Base-by-base conservation (phyloP, 2,113 vertebrate species). In the Laticauda colubrina region DNA sequence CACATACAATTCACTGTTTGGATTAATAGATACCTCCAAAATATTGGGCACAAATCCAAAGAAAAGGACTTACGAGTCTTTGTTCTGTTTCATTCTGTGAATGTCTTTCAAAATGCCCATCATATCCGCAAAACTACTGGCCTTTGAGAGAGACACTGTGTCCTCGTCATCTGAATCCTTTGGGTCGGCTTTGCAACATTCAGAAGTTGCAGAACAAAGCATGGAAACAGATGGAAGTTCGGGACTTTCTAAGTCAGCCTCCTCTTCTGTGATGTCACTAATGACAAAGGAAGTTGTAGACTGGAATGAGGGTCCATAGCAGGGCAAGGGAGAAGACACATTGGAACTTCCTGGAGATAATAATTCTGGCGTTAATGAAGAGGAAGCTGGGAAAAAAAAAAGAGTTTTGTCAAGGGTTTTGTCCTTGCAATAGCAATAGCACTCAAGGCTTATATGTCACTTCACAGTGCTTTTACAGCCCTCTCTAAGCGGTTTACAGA, bases 71-170 rank as follows among this genome's bases (percentile, higher is more conserved):
- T 95, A 99, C 99, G 98, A 97, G 93, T 99, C 99, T 97, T 99
- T 99, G 97, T 98, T 99, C 98, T 99, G 98, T 96, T 99, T 99
- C 98, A 99, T 99, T 95, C 98, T 98, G 88, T 99, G 99, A 96
- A 99, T 99, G 96, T 99, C 99, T 95, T 99, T 99, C 89, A 99
- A 97, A 90, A 99, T 99, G 91, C 99, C 99, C 98, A 99, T 99
- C 96, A 99, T 99, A 91, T 99, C 99, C 1, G 99, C 99, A 94
- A 99, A 99, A 94, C 99, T 99, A 96, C 99, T 99, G 97, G 99
- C 99, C 97, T 99, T 99, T 29, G 99, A 99, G 0, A 99, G 98
- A 0, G 99, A 99, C 89, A 99, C 95, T 0, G 99, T 98, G 92
- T 99, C 99, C 91, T 99, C 99, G 3, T 98, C 98, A 29, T 99